Base-by-base conservation (phyloP, 2,113 vertebrate genomes). In the Corythoichthys haematopterus region DNA sequence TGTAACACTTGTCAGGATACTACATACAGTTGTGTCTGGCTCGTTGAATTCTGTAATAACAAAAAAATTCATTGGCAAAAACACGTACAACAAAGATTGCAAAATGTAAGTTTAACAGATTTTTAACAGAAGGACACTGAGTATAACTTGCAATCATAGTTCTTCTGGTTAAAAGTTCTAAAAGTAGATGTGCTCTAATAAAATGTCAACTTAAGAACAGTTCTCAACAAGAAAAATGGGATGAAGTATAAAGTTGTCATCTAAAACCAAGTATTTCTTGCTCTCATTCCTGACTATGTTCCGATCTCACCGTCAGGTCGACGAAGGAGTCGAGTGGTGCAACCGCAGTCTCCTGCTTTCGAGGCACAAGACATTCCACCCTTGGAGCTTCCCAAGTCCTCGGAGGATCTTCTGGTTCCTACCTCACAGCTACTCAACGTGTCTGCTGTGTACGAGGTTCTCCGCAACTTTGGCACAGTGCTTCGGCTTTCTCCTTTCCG, bases 381-480 rank as follows among this genome's bases (percentile, higher is more conserved):
- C n/a, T 89, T 99, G 91, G 93, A 96, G 38, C 94, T 97, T 80
- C 96, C 97, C 75, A 96, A 95, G 90, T 94, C 94, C 79, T 98
- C 97, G n/a, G 96, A 98, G 89, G 97, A 99, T 89, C 93, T 99
- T 84, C 92, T 97, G 91, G 91, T 99, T 86, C 93, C 94, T 81
- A 91, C 91, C 46, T 94, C 95, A 83, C 94, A 98, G 89, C 94
- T 99, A 76, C 95, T 99, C 88, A 96, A 94, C 76, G 93, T 94
- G 40, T 94, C 94, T 40, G 95, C 96, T 63, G 93, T 99, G 83
- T 98, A 98, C 63, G 97, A 99, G 90, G 96, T 98, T 72, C 94
- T 99, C 33, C 94, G 95, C 89, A 98, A 95, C 93, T 98, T 99
- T 90, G 94, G 95, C 89, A 94, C 94, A 3, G 97, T 99, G 76